A percentile compares a stretch with the other conserved stretches of the same genome.
Conservation (phyloP, 2,113 vertebrate species). For the Sphyrna mokarran region DNA sequence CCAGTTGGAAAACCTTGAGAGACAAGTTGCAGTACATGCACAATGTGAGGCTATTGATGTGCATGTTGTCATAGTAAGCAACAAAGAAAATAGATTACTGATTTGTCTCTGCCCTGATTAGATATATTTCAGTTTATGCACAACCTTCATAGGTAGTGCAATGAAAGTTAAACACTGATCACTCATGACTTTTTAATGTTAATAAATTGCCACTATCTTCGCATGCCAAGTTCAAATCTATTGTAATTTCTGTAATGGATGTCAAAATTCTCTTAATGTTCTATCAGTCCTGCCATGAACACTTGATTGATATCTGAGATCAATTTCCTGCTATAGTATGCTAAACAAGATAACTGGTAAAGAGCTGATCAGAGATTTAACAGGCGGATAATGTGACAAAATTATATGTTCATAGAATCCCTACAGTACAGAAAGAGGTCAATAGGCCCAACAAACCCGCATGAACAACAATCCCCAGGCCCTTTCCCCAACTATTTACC, state of each 20-base stretch:
- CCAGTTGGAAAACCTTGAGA: not conserved
- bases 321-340: not conserved
- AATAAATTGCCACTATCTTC: not conserved
- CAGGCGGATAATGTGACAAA: not conserved
- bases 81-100: not conserved
- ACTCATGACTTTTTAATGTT: not conserved
- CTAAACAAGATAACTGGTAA: not conserved
- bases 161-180: not conserved
- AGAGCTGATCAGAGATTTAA: not conserved
- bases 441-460: no score
- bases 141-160: not conserved
- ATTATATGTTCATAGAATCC: not conserved
- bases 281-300: no score
- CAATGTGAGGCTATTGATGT: not conserved
- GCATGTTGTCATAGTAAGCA: no score
- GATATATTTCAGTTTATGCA: not conserved
- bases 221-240: not conserved
- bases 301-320: not conserved
- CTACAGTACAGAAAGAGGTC: no score
- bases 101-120: not conserved
- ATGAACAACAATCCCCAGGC: no score
- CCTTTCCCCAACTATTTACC: no score
- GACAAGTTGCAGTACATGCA: not conserved
- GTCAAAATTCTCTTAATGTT: not conserved
- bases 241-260: not conserved